phyloP scores from a whole-genome alignment of 2,888 invertebrate species.

The Eurytoma adleriae region DNA sequence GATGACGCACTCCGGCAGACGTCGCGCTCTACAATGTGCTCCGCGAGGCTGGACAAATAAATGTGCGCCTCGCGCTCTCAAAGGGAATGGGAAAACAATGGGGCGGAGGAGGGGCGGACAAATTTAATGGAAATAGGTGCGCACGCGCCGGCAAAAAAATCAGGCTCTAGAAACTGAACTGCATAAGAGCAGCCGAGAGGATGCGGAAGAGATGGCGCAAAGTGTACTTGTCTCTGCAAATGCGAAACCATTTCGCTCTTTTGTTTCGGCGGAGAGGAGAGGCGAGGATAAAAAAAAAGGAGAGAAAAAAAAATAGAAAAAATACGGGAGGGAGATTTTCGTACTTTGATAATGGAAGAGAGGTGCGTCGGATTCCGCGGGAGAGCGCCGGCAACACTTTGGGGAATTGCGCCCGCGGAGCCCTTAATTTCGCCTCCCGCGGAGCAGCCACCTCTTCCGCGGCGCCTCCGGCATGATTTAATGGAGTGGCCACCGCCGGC shows the following conservation, averaged over 20 bases:
- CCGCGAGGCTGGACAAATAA: too few species aligned
- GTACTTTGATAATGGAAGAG: constrained; percentile 27
- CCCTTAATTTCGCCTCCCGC: constrained; percentile 23
- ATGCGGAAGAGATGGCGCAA: not conserved
- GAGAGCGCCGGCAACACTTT: not conserved
- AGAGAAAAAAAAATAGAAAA: not conserved
- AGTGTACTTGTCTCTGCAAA: not conserved
- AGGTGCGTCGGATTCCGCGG: not conserved
- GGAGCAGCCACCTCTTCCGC: constrained; percentile 11
- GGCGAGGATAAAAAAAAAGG: not conserved
- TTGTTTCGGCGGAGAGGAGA: not conserved
- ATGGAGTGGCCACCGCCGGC: not conserved
- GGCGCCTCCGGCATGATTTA: constrained; percentile 7
- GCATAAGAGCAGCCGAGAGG: not conserved
- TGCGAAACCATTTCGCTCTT: not conserved
- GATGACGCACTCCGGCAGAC: not conserved
- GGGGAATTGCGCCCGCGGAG: constrained; percentile 6
- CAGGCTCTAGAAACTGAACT: too few species aligned
- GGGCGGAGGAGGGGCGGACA: not conserved
- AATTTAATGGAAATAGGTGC: not conserved
- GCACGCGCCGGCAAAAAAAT: not conserved
- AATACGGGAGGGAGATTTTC: not conserved
- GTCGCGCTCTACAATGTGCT: too few species aligned
- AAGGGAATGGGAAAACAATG: not conserved
- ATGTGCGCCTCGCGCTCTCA: not conserved